phyloP scores from a whole-genome alignment of 2,888 invertebrate species.

The Homarus gammarus region DNA sequence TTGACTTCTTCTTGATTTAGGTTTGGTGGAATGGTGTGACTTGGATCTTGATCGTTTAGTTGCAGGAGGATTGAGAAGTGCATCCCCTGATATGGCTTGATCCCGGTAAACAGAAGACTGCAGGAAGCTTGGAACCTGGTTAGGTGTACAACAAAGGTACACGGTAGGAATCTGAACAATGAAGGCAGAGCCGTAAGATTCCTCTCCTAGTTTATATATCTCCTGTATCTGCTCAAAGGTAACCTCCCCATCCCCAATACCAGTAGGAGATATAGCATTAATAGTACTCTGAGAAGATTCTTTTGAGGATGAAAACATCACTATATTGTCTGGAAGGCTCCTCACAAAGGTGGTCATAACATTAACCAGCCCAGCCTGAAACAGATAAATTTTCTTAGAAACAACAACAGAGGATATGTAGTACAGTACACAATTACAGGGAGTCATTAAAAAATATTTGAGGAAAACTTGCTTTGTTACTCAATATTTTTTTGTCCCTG shows the following conservation, averaged over 20 bases:
- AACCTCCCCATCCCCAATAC: slow-evolving; percentile 33
- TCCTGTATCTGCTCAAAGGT: slow-evolving; percentile 63
- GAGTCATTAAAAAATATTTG: too few relatives aligned
- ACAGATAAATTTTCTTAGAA: not conserved
- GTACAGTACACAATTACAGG: too few relatives aligned
- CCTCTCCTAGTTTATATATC: slow-evolving; percentile 72
- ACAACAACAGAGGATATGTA: not conserved
- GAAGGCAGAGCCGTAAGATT: slow-evolving; percentile 71
- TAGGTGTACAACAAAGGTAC: slow-evolving; percentile 63
- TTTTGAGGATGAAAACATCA: slow-evolving; percentile 52
- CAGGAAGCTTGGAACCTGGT: slow-evolving; percentile 66
- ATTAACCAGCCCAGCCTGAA: slow-evolving; percentile 73
- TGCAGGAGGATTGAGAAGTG: slow-evolving; percentile 58
- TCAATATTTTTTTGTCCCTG: not conserved
- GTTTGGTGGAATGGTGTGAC: slow-evolving; percentile 38
- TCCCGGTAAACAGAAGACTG: slow-evolving; percentile 69
- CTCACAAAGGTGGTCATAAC: slow-evolving; percentile 64
- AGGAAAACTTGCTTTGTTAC: not conserved
- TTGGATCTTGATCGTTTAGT: slow-evolving; percentile 46
- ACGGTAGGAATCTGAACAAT: slow-evolving; percentile 71
- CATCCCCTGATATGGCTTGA: slow-evolving; percentile 67
- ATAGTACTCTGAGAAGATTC: not conserved
- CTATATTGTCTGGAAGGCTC: slow-evolving; percentile 62
- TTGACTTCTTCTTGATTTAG: slow-evolving; percentile 55
- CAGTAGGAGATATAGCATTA: slow-evolving; percentile 1